These are phyloP conservation scores for Pollenia labialis DNA, from an alignment of 2,888 invertebrate species.

Conservation along the genomic window DNA sequence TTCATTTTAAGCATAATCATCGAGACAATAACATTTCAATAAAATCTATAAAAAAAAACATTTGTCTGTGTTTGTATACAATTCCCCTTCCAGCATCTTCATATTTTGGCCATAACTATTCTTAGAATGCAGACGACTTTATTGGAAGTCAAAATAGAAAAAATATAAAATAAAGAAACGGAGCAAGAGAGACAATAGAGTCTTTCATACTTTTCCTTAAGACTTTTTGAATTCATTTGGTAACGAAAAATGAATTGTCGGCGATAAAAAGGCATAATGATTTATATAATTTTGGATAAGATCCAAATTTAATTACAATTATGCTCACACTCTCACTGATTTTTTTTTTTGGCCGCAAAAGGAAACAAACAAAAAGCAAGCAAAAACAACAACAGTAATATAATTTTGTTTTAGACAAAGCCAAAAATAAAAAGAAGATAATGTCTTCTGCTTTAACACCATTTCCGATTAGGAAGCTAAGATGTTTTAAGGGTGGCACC, in stretches of 20 bases:
- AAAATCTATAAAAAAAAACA: constrained; percentile 65
- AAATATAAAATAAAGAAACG: constrained; percentile 22
- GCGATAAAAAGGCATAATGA: constrained; percentile 71
- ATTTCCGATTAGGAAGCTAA: constrained; percentile 12
- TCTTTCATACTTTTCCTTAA: constrained; percentile 16
- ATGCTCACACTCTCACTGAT: constrained; percentile 67
- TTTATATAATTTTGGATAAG: constrained; percentile 81
- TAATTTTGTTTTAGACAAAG: constrained; percentile 48
- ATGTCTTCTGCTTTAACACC: constrained; percentile 19
- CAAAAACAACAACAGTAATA: constrained; percentile 24
- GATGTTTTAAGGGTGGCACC: no score
- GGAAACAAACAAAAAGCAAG: constrained; percentile 9
- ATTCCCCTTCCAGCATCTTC: constrained; percentile 27
- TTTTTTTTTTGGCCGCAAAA: constrained; percentile 16
- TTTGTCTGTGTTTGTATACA: constrained; percentile 1
- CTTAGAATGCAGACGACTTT: constrained; percentile 38
- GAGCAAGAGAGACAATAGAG: constrained; percentile 48
- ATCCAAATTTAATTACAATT: constrained; percentile 82
- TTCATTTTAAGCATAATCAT: constrained; percentile 64
- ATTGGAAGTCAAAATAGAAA: constrained; percentile 50
- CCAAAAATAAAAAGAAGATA: constrained; percentile 35
- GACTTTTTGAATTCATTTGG: constrained; percentile 30
- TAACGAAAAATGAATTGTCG: constrained; percentile 65
- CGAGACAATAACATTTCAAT: constrained; percentile 73
- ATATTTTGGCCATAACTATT: constrained; percentile 47